Conservation (phyloP, 1,140 invertebrate species). For the Drosophila tropicalis region DNA sequence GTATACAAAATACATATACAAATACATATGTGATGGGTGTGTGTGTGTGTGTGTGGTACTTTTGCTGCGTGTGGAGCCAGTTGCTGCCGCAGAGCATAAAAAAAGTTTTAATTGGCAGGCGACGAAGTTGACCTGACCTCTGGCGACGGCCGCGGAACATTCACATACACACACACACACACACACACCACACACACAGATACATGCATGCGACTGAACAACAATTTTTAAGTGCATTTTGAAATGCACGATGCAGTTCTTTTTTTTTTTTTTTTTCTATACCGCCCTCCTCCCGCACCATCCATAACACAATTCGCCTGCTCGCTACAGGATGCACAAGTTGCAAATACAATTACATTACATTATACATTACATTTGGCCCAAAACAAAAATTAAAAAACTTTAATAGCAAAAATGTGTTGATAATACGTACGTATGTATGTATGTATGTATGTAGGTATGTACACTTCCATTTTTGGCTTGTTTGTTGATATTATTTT, state of each 20-base stretch:
- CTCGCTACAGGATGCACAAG: not conserved
- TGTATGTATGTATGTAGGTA: constrained; percentile 1
- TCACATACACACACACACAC: constrained; percentile 28
- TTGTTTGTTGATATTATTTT: not conserved
- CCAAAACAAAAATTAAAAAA: constrained; percentile 25
- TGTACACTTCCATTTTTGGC: not conserved
- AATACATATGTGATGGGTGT: constrained; percentile 1
- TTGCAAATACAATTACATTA: constrained; percentile 51
- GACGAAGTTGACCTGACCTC: constrained; percentile 78
- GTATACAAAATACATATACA: not conserved
- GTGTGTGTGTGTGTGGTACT: constrained; percentile 6
- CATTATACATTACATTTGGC: constrained; percentile 58
- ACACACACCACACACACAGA: constrained; percentile 21
- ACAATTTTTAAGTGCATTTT: constrained; percentile 59
- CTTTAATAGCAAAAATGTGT: constrained; percentile 61
- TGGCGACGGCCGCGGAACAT: constrained; percentile 51
- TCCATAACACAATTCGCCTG: not conserved
- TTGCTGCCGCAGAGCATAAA: constrained; percentile 69
- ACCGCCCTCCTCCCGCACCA: not conserved
- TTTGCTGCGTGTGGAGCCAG: constrained; percentile 21
- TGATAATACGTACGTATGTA: constrained; percentile 40
- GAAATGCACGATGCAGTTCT: constrained; percentile 52
- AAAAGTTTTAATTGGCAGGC: constrained; percentile 78
- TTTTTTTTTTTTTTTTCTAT: constrained; percentile 40
- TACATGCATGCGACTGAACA: constrained; percentile 23